Conservation (phyloP, 2,797 vertebrate genomes). For the Eutrigla gurnardus region DNA sequence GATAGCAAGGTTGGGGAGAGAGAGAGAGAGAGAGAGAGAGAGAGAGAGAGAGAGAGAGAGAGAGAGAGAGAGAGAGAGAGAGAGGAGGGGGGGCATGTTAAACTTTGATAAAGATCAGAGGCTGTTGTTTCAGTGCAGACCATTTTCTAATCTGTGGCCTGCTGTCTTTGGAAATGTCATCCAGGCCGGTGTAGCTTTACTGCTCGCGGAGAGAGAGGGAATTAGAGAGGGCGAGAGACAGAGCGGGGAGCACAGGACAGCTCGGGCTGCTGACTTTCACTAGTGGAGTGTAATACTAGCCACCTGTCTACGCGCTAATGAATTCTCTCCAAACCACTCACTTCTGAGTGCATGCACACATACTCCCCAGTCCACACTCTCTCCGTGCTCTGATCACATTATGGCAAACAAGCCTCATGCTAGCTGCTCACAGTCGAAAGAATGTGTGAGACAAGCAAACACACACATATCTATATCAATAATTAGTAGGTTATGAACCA, state of each 20-base stretch:
- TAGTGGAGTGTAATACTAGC: conserved; percentile 81
- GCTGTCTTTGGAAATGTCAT: conserved; percentile 83
- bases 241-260: conserved; percentile 47
- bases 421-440: conserved; percentile 34
- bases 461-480: conserved; percentile 1
- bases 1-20: conserved; percentile 54
- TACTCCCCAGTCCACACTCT: conserved; percentile 39
- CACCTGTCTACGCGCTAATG: conserved; percentile 85
- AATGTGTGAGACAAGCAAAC: conserved; percentile 33
- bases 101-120: conserved; percentile 86
- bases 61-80: conserved; percentile 17
- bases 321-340: conserved; percentile 84
- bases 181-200: conserved; percentile 80
- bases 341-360: conserved; percentile 57
- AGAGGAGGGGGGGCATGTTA: conserved; percentile 68
- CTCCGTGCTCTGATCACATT: conserved; percentile 68
- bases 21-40: conserved; percentile 40
- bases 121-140: conserved; percentile 84
- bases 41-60: conserved; percentile 37
- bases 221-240: conserved; percentile 13
- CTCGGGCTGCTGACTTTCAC: conserved; percentile 78
- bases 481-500: neutral
- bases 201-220: conserved; percentile 32
- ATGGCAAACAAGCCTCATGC: conserved; percentile 46
- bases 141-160: conserved; percentile 86